phyloP scores from a whole-genome alignment of 1,140 invertebrate genomes.

The Ladona fulva region DNA sequence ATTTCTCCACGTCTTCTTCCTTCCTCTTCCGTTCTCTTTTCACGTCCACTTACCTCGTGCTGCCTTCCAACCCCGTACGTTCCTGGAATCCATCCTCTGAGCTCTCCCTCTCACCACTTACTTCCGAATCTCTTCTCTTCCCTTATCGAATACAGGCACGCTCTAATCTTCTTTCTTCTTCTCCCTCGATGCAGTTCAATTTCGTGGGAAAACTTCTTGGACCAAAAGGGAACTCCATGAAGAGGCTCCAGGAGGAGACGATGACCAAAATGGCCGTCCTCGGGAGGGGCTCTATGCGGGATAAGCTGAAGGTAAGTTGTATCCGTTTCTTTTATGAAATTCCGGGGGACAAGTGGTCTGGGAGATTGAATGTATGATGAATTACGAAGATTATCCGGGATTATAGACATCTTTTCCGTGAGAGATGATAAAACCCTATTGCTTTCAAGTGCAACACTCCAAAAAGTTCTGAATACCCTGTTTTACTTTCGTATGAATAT shows the following conservation, averaged over 20 bases:
- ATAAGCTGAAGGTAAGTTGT: constrained; percentile 65
- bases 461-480: no score
- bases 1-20: neutral
- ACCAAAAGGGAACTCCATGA: constrained; percentile 83
- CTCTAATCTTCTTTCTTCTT: neutral
- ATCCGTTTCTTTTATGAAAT: no score
- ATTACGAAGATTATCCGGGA: neutral
- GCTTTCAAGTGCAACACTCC: no score
- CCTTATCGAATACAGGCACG: neutral
- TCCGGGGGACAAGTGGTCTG: no score
- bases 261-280: constrained; percentile 90
- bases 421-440: no score
- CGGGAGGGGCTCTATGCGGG: constrained; percentile 82
- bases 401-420: no score
- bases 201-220: constrained; percentile 87
- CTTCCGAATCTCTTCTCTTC: neutral
- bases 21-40: neutral
- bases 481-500: no score
- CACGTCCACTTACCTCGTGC: neutral
- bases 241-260: constrained; percentile 81
- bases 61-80: neutral
- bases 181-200: constrained; percentile 61
- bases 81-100: neutral
- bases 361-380: neutral
- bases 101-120: neutral